Conservation (phyloP, 1,140 invertebrate genomes). For the Charaxes varanes region DNA sequence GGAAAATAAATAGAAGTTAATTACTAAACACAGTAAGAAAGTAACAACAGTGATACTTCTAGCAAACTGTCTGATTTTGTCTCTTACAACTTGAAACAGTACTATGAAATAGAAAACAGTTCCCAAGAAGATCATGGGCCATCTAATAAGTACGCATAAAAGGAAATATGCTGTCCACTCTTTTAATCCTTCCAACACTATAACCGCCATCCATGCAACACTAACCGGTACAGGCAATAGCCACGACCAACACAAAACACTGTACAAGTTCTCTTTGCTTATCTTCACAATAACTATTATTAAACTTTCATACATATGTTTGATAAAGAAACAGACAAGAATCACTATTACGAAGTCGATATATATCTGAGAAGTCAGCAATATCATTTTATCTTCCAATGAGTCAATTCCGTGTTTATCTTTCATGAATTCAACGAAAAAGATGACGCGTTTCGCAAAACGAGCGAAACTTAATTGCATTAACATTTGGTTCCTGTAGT, state of each 20-base stretch:
- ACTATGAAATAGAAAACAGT: slow-evolving; percentile 41
- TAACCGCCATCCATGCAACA: slow-evolving; percentile 22
- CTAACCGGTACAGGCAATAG: slow-evolving; percentile 41
- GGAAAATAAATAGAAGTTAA: slow-evolving; percentile 52
- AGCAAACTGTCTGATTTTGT: slow-evolving; percentile 49
- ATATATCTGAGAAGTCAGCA: slow-evolving; percentile 38
- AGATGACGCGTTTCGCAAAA: slow-evolving; percentile 44
- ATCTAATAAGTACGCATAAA: slow-evolving; percentile 40
- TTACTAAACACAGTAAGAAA: slow-evolving; percentile 52
- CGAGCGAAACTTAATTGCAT: slow-evolving; percentile 51
- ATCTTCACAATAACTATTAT: slow-evolving; percentile 54
- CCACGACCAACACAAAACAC: slow-evolving; percentile 42
- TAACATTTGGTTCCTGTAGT: slow-evolving; percentile 63
- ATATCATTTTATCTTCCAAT: slow-evolving; percentile 10
- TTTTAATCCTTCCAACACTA: slow-evolving; percentile 21
- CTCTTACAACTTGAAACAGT: slow-evolving; percentile 42
- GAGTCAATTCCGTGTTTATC: slow-evolving; percentile 15
- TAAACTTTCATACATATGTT: slow-evolving; percentile 59
- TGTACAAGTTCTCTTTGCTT: slow-evolving; percentile 39
- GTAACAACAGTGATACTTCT: slow-evolving; percentile 48
- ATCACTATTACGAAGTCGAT: slow-evolving; percentile 52
- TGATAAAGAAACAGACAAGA: slow-evolving; percentile 54
- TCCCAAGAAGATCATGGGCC: slow-evolving; percentile 50
- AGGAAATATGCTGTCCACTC: slow-evolving; percentile 36
- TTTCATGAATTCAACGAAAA: slow-evolving; percentile 34